A percentile compares a stretch with the other conserved stretches of the same genome.
phyloP scores from a whole-genome alignment of 2,888 invertebrate species.

The Leptura quadrifasciata region DNA sequence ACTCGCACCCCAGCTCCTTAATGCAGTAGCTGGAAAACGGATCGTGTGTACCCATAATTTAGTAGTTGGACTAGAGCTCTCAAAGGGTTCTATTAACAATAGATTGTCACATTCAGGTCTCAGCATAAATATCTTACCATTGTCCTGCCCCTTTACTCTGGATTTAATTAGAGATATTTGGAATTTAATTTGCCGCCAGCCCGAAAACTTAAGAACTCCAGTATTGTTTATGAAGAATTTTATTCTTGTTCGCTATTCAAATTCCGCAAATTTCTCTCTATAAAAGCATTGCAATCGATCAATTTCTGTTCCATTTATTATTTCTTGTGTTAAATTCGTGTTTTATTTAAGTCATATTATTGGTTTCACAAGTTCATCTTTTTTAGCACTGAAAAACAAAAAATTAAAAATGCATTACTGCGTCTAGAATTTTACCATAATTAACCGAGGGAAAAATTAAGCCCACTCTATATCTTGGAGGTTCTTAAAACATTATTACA shows the following conservation, averaged over 20 bases:
- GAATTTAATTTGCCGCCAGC: slow-evolving; percentile 59
- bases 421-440: too few relatives aligned
- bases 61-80: slow-evolving; percentile 58
- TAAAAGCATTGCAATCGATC: background rate
- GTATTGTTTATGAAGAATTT: slow-evolving; percentile 56
- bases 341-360: background rate
- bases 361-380: too few relatives aligned
- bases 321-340: background rate
- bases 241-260: slow-evolving; percentile 48
- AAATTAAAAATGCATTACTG: too few relatives aligned
- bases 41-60: slow-evolving; percentile 64
- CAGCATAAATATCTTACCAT: slow-evolving; percentile 67
- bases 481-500: too few relatives aligned
- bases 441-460: too few relatives aligned
- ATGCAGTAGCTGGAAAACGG: slow-evolving; percentile 42
- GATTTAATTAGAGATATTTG: slow-evolving; percentile 67
- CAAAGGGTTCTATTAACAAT: slow-evolving; percentile 65
- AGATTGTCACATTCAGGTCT: slow-evolving; percentile 68
- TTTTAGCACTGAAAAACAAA: too few relatives aligned
- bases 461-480: too few relatives aligned
- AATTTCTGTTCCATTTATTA: background rate
- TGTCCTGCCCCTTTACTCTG: slow-evolving; percentile 62
- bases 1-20: slow-evolving; percentile 43
- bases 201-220: slow-evolving; percentile 50
- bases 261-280: slow-evolving; percentile 27